Base-by-base conservation (phyloP, 1,140 invertebrate genomes). In the Adoxophyes honmai region DNA sequence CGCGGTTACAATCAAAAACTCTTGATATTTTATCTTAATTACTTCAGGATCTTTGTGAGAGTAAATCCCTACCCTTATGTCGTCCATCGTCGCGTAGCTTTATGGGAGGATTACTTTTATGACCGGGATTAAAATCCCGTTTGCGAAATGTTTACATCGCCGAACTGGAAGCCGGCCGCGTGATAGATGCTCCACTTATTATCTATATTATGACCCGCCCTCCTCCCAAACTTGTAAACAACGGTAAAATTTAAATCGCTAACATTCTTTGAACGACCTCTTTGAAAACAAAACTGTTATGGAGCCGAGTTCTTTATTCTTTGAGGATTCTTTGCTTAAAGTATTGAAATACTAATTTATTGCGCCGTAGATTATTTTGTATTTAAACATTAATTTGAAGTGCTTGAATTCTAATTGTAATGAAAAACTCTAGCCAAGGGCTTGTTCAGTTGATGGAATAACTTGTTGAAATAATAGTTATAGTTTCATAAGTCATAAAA, bases 81-180 rank as follows among this genome's bases (percentile, higher is more conserved):
- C 84, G 84, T 86, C 85, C 83, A 88, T 88, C 85, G 78, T 88
- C 79, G 83, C 80, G 81, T 82, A 86, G 84, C 75, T 88, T 88
- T 88, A 88, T 82, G 85, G 78, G 73, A 68, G 78, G 85, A 88
- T 88, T 88, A 88, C 81, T 88, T 88, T 88, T 86, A 88, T 86
- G 81, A 73, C 73, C 74, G 64, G 82, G 83, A 83, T 86, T 88
- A 86, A 82, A 85, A 75, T 84, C 75, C 70, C 74, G 81, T 81
- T 84, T 81, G 73, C 77, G 75, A 81, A 78, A 85, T 85, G 85
- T 85, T 85, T 84, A 84, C 81, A 73, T 70, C 64, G 59, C 69
- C 63, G 63, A 72, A 81, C 75, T 79, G 70, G 59, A 66, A 62
- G 69, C 62, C 69, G 42, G 75, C 70, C 77, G 73, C 54, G 57